A percentile compares a stretch with the other conserved stretches of the same genome.
These are phyloP conservation scores for Timema podura DNA, from an alignment of 2,888 invertebrate genomes.

Conservation along the genomic window DNA sequence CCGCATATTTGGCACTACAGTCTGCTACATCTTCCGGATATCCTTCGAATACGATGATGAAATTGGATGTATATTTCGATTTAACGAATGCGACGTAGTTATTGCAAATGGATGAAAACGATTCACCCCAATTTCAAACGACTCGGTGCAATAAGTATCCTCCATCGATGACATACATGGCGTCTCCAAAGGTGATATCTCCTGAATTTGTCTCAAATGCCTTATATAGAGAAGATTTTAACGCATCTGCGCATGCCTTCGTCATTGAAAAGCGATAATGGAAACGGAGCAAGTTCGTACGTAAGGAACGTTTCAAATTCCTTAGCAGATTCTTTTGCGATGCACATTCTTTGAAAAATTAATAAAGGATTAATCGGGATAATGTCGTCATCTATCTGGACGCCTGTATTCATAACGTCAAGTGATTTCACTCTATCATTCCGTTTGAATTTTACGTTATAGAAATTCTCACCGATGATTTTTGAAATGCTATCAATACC, in stretches of 20 bases:
- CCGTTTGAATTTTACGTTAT: too few relatives aligned
- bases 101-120: conserved; percentile 10
- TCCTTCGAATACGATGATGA: not conserved
- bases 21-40: not conserved
- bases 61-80: not conserved
- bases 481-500: not conserved
- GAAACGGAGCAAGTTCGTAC: conserved; percentile 13
- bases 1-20: not conserved
- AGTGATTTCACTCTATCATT: not conserved
- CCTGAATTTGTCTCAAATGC: not conserved
- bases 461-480: not conserved
- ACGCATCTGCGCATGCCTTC: not conserved
- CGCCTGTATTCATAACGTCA: not conserved
- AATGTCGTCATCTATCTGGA: not conserved
- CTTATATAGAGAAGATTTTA: conserved; percentile 3
- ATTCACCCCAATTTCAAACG: not conserved
- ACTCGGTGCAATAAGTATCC: not conserved
- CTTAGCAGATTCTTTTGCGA: not conserved
- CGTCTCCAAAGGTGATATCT: not conserved
- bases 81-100: conserved; percentile 4
- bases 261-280: conserved; percentile 15
- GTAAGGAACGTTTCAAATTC: not conserved
- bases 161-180: too few relatives aligned
- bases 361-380: not conserved
- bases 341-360: not conserved